phyloP scores from a whole-genome alignment of 2,113 vertebrate genomes.

The Peromyscus maniculatus region DNA sequence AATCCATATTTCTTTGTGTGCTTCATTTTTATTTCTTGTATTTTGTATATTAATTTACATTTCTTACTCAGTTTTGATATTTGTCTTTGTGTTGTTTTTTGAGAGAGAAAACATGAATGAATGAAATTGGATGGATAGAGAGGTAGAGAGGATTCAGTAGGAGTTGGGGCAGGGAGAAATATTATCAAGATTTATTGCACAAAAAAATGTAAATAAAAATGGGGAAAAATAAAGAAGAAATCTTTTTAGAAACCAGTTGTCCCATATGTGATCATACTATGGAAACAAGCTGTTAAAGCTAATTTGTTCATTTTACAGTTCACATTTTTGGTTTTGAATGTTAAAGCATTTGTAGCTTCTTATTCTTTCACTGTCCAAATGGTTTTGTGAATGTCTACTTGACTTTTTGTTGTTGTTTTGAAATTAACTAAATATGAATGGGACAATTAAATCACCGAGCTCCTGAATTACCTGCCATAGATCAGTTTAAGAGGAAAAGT shows the following conservation, averaged over 20 bases:
- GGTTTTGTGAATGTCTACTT: background rate
- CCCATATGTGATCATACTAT: background rate
- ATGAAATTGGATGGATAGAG: background rate
- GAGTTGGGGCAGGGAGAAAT: background rate
- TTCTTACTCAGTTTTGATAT: background rate
- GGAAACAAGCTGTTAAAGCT: background rate
- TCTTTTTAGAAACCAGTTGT: background rate
- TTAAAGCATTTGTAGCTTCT: background rate
- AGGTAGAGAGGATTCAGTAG: background rate
- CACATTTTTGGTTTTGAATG: constrained; percentile 28
- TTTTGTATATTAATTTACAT: background rate
- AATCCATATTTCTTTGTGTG: background rate
- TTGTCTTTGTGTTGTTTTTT: background rate
- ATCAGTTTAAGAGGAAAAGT: constrained; percentile 11
- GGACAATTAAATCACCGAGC: background rate
- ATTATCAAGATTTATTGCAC: background rate
- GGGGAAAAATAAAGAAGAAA: background rate
- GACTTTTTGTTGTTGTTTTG: background rate
- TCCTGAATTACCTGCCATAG: background rate
- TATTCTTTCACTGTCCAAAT: background rate
- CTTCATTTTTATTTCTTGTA: background rate
- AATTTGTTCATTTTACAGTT: background rate
- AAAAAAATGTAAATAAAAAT: background rate
- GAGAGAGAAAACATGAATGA: background rate
- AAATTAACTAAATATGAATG: constrained; percentile 17